A percentile compares a stretch with the other conserved stretches of the same genome.
phyloP scores from a whole-genome alignment of 2,113 vertebrate species.

The Cyanoderma ruficeps region DNA sequence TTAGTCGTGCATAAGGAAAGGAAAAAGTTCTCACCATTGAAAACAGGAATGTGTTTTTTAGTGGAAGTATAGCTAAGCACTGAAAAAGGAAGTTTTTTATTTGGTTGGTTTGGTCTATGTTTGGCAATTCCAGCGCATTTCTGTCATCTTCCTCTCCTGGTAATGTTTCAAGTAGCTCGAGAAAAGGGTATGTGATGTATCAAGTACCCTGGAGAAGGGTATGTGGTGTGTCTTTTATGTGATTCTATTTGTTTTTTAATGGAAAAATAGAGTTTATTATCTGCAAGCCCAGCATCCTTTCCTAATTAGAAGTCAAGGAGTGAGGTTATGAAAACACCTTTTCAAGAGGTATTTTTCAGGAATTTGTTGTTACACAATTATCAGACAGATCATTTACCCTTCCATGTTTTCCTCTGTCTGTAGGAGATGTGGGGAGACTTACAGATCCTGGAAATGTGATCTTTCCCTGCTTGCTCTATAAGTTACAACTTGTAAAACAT shows the following conservation, averaged over 20 bases:
- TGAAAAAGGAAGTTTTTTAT: neutral
- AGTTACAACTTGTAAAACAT: neutral
- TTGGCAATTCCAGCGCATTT: neutral
- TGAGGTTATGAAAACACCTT: neutral
- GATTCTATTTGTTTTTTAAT: neutral
- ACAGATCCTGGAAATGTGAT: neutral
- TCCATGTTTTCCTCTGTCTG: neutral
- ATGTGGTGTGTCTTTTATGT: neutral
- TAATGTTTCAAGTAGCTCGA: neutral
- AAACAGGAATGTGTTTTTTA: neutral
- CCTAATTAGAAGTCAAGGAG: neutral
- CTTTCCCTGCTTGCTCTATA: neutral
- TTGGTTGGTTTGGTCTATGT: neutral
- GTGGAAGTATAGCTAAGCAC: neutral
- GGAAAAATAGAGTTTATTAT: neutral
- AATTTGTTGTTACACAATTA: neutral
- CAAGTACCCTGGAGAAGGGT: too few species aligned
- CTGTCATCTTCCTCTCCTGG: neutral
- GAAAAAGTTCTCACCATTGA: neutral
- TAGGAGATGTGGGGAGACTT: neutral
- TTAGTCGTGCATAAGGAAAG: too few species aligned
- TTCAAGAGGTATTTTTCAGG: neutral
- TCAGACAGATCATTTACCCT: neutral
- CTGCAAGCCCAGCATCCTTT: neutral
- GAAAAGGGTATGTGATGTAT: neutral